Evolutionary conservation across 2,888 invertebrate species (phyloP).

Genomic region (Alsophila aescularia): DNA sequence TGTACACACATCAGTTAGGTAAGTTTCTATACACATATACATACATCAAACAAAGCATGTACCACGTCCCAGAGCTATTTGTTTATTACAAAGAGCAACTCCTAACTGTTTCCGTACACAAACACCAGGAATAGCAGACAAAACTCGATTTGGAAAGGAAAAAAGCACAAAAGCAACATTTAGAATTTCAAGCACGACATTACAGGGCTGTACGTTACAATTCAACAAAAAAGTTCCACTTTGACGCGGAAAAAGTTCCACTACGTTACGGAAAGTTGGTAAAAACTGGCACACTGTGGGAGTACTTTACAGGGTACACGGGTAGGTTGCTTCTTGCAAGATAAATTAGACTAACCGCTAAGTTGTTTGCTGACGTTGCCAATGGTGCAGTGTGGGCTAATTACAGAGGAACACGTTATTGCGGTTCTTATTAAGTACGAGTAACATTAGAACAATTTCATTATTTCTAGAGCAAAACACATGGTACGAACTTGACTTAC

Average conservation of each 20-base stretch:
- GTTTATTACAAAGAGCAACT: conserved; percentile 36
- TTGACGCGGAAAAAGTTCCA: conserved; percentile 29
- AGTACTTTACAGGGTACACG: conserved; percentile 12
- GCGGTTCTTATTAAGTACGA: not conserved
- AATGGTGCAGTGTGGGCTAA: too few relatives aligned
- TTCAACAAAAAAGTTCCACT: conserved; percentile 36
- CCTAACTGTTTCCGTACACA: conserved; percentile 26
- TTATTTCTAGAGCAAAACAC: too few relatives aligned
- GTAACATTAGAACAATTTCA: not conserved
- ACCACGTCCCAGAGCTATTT: conserved; percentile 21
- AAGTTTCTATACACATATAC: not conserved
- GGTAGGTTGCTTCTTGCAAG: too few relatives aligned
- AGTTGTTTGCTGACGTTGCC: too few relatives aligned
- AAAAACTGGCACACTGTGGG: conserved; percentile 34
- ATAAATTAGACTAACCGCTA: too few relatives aligned
- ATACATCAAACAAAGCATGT: conserved; percentile 7
- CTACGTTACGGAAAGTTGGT: conserved; percentile 32
- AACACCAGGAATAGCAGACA: conserved; percentile 47
- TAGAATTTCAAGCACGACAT: conserved; percentile 52
- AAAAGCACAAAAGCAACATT: conserved; percentile 44
- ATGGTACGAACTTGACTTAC: not conserved
- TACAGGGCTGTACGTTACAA: conserved; percentile 35
- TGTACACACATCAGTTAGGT: not conserved
- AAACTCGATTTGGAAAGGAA: conserved; percentile 44
- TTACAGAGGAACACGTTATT: too few relatives aligned